Evolutionary conservation across 2,888 invertebrate species (phyloP).

Genomic region (Coenonympha arcania): DNA sequence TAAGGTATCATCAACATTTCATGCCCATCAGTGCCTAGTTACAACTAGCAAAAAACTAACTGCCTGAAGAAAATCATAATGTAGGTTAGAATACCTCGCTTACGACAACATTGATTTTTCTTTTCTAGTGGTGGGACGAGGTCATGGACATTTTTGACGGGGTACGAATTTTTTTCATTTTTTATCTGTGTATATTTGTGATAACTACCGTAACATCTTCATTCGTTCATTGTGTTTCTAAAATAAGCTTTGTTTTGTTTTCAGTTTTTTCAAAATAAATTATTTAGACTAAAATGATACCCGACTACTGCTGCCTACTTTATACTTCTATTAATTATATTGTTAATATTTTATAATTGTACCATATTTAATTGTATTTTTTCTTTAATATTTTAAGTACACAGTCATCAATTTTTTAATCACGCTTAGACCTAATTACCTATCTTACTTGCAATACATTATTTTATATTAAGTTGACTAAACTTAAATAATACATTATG

Average conservation of each 20-base stretch:
- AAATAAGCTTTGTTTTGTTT: slow-evolving; percentile 19
- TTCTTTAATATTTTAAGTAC: too few species aligned
- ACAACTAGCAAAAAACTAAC: slow-evolving; percentile 28
- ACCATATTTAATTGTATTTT: too few species aligned
- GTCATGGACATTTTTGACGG: slow-evolving; percentile 96
- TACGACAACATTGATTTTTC: slow-evolving; percentile 63
- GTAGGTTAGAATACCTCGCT: slow-evolving; percentile 33
- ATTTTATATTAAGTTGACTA: too few species aligned
- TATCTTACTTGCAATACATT: too few species aligned
- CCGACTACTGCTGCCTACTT: slow-evolving; percentile 8
- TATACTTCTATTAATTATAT: too few species aligned
- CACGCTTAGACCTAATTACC: too few species aligned
- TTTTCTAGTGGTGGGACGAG: slow-evolving; percentile 97
- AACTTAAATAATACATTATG: too few species aligned
- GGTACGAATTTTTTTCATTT: slow-evolving; percentile 81
- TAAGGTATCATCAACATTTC: slow-evolving; percentile 8
- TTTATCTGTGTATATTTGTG: slow-evolving; percentile 52
- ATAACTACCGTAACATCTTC: slow-evolving; percentile 32
- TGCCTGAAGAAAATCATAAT: slow-evolving; percentile 25
- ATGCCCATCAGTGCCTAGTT: slow-evolving; percentile 16
- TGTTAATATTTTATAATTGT: too few species aligned
- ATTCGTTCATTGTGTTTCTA: slow-evolving; percentile 12
- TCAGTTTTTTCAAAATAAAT: slow-evolving; percentile 10
- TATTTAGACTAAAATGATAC: not conserved
- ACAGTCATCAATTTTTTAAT: too few species aligned